A percentile compares a stretch with the other conserved stretches of the same genome.
Conservation (phyloP, 2,888 invertebrate species). For the Gymnocheta viridis region DNA sequence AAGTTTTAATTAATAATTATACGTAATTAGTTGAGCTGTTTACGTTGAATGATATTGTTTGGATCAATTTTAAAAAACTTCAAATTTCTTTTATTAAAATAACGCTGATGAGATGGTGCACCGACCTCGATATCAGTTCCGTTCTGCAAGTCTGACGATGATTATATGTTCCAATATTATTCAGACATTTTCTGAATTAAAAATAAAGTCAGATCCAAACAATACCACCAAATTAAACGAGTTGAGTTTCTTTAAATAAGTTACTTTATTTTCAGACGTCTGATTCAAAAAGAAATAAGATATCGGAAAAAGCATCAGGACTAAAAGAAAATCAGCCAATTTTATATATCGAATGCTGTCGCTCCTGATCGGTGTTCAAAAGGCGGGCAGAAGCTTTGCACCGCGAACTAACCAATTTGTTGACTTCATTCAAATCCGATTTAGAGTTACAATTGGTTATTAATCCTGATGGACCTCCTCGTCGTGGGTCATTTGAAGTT, state of each 20-base stretch:
- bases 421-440: conserved; percentile 71
- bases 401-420: conserved; percentile 70
- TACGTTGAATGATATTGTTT: too few species aligned
- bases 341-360: conserved; percentile 79
- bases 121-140: too few species aligned
- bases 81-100: too few species aligned
- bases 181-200: too few species aligned
- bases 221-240: too few species aligned
- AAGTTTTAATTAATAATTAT: background rate
- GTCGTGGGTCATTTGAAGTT: conserved; percentile 80
- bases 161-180: too few species aligned
- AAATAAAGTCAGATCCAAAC: too few species aligned
- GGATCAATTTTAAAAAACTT: too few species aligned
- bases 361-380: conserved; percentile 80
- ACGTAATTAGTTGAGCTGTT: too few species aligned
- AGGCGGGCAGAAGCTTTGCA: conserved; percentile 79
- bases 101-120: too few species aligned
- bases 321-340: conserved; percentile 73
- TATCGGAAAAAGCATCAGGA: background rate
- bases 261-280: conserved; percentile 12
- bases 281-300: conserved; percentile 40
- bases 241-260: too few species aligned
- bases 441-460: conserved; percentile 75
- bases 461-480: conserved; percentile 76
- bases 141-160: too few species aligned